Evolutionary conservation across 1,140 invertebrate genomes (phyloP), one percentile per base, ranked within the genome.

Genomic region (Saccostrea cuccullata): DNA sequence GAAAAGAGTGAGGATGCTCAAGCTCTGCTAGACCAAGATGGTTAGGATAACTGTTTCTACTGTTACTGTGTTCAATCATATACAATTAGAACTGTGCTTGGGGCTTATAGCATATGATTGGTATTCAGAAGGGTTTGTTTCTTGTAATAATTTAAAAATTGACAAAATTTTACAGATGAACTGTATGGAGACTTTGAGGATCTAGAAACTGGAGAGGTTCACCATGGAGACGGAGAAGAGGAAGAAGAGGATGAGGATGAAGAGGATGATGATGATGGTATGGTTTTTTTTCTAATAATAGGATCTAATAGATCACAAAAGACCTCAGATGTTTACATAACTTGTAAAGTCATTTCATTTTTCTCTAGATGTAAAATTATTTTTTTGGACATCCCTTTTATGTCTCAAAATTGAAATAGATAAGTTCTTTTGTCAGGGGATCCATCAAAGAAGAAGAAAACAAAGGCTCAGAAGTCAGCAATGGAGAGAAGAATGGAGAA

Each of bases 101-200:
- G 30, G 30, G 30, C 30, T 36, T 1, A 36, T 36, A 36, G 30
- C 30, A 36, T 36, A 36, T 36, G 30, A 36, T 2, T 36, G 30
- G 30, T 36, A 36, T 36, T 36, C 30, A 36, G 2, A 36, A 36
- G 30, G 30, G 30, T 36, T 36, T 36, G 30, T 36, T 36, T 36
- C 30, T 47, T 47, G 47, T 47, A 47, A 9, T 6, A 47, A 47
- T 6, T 47, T 47, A 47, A 47, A 47, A 47, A 47, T 47, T 26
- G 55, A 47, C 5, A 26, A n/a, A 11, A 55, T 55, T 56, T 89
- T 90, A 8, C 86, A 95, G 98, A 98, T 91, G 97, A 98, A 91
- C 87, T 98, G 2, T 98, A 96, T 95, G 98, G 98, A 3, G 98
- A 99, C 94, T 99, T 99, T 96, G 98, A 99, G 95, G 98, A 99